Conservation (phyloP, 2,888 invertebrate species). For the Entomobrya proxima region DNA sequence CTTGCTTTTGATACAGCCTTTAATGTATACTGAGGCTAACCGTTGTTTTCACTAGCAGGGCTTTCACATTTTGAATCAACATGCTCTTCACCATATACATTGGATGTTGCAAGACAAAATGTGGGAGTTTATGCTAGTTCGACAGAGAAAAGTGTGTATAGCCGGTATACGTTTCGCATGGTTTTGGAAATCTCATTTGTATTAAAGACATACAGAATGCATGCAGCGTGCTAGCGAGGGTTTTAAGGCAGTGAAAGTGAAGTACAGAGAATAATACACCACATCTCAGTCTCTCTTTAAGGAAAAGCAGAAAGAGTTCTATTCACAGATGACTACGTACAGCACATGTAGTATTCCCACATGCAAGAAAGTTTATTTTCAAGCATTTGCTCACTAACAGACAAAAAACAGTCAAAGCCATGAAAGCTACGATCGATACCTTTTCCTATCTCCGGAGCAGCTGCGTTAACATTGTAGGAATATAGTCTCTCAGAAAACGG, state of each 20-base stretch:
- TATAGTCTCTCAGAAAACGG: not conserved
- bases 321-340: conserved; percentile 18
- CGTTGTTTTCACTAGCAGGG: not conserved
- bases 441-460: conserved; percentile 59
- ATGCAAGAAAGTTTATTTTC: not conserved
- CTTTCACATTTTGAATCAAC: too few species aligned
- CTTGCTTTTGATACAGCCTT: not conserved
- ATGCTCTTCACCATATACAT: not conserved
- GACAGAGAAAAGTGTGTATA: not conserved
- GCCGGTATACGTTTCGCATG: conserved; percentile 42
- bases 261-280: not conserved
- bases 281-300: not conserved
- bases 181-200: conserved; percentile 47
- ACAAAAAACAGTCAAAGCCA: conserved; percentile 15
- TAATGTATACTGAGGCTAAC: not conserved
- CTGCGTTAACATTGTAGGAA: not conserved
- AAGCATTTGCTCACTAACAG: not conserved
- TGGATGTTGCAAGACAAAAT: not conserved
- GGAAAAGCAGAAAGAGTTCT: not conserved
- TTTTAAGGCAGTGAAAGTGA: not conserved
- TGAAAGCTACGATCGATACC: conserved; percentile 50
- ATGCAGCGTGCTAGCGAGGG: conserved; percentile 15
- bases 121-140: not conserved
- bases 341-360: not conserved
- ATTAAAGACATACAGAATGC: not conserved